phyloP scores from a whole-genome alignment of 2,113 vertebrate genomes.

The Craseonycteris thonglongyai region DNA sequence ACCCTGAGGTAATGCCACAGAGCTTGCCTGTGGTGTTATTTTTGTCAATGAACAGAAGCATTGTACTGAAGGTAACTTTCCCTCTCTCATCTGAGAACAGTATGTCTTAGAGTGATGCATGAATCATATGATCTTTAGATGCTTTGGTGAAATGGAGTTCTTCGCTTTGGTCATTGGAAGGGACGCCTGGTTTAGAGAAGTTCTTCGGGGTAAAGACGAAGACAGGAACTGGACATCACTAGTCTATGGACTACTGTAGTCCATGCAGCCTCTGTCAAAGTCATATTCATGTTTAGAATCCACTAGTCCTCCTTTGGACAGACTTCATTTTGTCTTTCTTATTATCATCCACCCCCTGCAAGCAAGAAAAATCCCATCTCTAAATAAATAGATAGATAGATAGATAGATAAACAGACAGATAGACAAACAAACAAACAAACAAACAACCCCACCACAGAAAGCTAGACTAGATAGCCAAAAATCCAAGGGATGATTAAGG shows the following conservation, averaged over 20 bases:
- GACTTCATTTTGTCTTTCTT: background rate
- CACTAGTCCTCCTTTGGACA: background rate
- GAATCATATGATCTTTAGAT: background rate
- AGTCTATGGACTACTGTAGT: background rate
- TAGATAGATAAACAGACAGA: too few species aligned
- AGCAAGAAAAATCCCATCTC: background rate
- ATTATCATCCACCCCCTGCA: background rate
- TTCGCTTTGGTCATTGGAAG: background rate
- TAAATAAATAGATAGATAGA: too few species aligned
- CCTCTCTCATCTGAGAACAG: background rate
- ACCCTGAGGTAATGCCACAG: background rate
- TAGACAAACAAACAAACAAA: too few species aligned
- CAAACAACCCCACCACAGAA: background rate
- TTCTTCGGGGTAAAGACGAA: background rate
- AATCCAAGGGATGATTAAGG: background rate
- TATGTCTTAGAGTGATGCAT: background rate
- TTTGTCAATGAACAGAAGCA: background rate
- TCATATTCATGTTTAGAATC: background rate
- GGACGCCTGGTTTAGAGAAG: background rate
- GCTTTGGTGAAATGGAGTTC: background rate
- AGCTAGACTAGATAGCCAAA: background rate
- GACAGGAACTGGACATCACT: background rate
- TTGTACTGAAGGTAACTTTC: background rate
- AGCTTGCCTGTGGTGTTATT: background rate
- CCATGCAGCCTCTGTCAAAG: background rate